Evolutionary conservation across 1,140 invertebrate genomes (phyloP).

Genomic region (Kradibia gibbosae): DNA sequence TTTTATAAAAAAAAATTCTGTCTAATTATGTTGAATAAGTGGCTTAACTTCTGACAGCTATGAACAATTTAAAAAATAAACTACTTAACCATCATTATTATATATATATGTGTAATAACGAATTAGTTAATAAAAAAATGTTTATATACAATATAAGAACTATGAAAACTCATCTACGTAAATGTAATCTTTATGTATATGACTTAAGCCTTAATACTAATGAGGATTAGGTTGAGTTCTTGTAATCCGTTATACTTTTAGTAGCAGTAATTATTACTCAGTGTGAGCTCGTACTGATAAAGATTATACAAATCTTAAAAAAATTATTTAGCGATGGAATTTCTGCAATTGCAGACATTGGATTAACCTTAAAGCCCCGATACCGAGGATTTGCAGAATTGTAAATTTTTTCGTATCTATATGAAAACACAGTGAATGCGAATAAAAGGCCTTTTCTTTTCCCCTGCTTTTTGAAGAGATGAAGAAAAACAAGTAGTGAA

Average conservation of each 20-base stretch:
- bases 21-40: too few relatives aligned
- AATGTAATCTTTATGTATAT: constrained; percentile 11
- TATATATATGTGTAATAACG: too few relatives aligned
- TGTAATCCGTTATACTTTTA: constrained; percentile 34
- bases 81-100: too few relatives aligned
- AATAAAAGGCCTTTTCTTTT: background rate
- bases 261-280: constrained; percentile 33
- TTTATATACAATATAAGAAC: background rate
- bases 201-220: constrained; percentile 18
- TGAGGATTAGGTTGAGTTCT: background rate
- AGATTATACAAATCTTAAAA: background rate
- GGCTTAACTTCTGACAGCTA: too few relatives aligned
- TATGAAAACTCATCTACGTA: background rate
- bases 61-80: too few relatives aligned
- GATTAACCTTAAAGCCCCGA: constrained; percentile 29
- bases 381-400: constrained; percentile 37
- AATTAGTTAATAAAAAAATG: too few relatives aligned
- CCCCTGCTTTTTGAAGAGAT: background rate
- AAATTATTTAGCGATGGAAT: constrained; percentile 19
- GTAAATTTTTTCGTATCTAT: constrained; percentile 37
- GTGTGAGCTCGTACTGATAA: constrained; percentile 4
- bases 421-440: background rate
- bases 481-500: background rate
- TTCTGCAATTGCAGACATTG: constrained; percentile 1
- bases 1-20: too few relatives aligned